Evolutionary conservation across 2,113 vertebrate genomes (phyloP), one percentile per base, ranked within the genome.

Genomic region (Gallinago paraguaiae): DNA sequence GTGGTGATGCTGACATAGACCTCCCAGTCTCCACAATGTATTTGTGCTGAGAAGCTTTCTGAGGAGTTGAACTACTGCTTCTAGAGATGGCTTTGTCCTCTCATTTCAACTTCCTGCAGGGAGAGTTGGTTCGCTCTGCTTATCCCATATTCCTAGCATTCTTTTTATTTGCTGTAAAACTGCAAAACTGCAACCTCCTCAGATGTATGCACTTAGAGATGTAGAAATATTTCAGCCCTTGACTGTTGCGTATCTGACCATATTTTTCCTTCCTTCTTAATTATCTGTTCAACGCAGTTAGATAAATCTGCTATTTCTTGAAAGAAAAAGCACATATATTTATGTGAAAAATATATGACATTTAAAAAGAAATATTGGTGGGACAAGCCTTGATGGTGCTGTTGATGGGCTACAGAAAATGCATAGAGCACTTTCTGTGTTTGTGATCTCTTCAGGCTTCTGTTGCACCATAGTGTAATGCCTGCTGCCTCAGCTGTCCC

Each of bases 391-490:
- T 56, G 30, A 13, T 64, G 20, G 33, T 79, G 54, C 37, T 75
- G 22, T 46, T 74, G 31, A 23, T 28, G 15, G 23, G 22, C 67
- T 60, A 30, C 30, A 23, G 74, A 59, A 56, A 51, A 60, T 28
- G 17, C 28, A 2, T 7, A 13, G 37, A 51, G 30, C 39, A 5
- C 13, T 37, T 69, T 13, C 61, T 53, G 1, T 53, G 33, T 61
- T 88, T 54, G 54, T 20, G 50, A 27, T 57, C 22, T 82, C n/a
- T 27, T 51, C 19, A 41, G 30, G 24, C 35, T 60, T 53, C 25
- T 54, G 27, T 54, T 43, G 65, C 46, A 22, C 31, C 6, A 0
- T 13, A 22, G 19, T 10, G 51, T 71, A 17, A 4, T 1, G 1
- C 60, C 46, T 68, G 2, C 50, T 46, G 69, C 2, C 0, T 57